Base-by-base conservation (phyloP, 2,888 invertebrate species). In the Noctuana brunneofusca region DNA sequence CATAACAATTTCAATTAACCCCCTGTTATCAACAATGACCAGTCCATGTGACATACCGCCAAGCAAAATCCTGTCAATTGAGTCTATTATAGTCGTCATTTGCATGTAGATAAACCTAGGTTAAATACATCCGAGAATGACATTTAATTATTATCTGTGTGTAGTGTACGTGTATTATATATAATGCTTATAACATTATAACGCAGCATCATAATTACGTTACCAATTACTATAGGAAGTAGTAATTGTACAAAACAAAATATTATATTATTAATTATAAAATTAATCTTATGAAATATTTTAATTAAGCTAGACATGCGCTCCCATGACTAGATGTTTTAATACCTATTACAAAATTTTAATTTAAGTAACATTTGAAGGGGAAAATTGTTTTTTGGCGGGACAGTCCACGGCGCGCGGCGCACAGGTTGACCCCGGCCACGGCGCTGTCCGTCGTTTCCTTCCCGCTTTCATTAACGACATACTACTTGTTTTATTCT, bases 401-500 rank as follows among this genome's bases (percentile, higher is more conserved):
- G 12, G 59, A 54, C 53, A 18, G 41, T 18, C 14, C 0, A 41
- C 41, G 41, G 9, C 18, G 16, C 41, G 48, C 56, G 46, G 32
- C 53, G 56, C n/a, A 63, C 54, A 56, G 49, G 41, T 56, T 30
- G 62, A 63, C 49, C 56, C 54, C 60, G 27, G 62, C 52, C 32
- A 27, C 70, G 68, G 66, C 69, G 64, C 70, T 66, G 73, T 73
- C 74, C 73, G 54, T 50, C 64, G 63, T 65, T 68, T 65, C 73
- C 71, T 74, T 75, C 75, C 76, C 77, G 68, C 77, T 85, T 84
- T 84, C 83, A 86, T 87, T 86, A 85, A 83, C 84, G 81, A 85
- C 79, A 86, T 84, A 83, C 87, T 83, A 83, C 84, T 82, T 83
- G 80, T 83, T 87, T 86, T 86, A 83, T 83, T 84, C 83, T 80